Percentiles rank a stretch among this genome's conserved stretches.
Conservation (phyloP, 2,888 invertebrate genomes). For the Emmelina monodactyla region DNA sequence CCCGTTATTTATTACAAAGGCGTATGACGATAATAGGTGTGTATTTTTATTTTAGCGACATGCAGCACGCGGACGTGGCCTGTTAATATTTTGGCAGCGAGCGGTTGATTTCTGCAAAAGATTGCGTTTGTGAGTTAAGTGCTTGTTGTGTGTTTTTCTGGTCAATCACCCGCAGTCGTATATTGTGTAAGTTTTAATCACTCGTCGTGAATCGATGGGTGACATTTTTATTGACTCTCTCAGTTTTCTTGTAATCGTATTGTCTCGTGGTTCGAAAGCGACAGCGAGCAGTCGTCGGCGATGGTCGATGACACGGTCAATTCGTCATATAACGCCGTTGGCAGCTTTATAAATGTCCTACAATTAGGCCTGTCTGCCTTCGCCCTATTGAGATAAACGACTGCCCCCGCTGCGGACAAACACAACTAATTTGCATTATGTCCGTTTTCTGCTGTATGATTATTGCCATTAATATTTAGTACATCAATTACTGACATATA, state of each 20-base stretch:
- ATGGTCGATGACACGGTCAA: background rate
- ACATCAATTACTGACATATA: constrained; percentile 26
- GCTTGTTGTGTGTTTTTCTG: constrained; percentile 57
- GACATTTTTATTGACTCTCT: background rate
- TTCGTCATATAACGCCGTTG: constrained; percentile 2
- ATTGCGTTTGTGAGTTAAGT: constrained; percentile 55
- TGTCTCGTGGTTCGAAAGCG: background rate
- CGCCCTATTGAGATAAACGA: constrained; percentile 43
- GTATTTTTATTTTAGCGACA: constrained; percentile 35
- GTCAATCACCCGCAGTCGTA: constrained; percentile 40
- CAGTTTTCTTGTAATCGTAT: background rate
- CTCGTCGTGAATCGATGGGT: background rate
- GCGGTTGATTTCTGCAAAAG: constrained; percentile 51
- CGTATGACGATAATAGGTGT: constrained; percentile 41
- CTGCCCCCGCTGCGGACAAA: constrained; percentile 23
- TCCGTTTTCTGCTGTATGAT: constrained; percentile 30
- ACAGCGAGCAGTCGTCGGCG: constrained; percentile 1
- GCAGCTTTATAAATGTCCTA: constrained; percentile 22
- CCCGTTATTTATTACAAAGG: constrained; percentile 48
- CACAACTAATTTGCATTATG: constrained; percentile 43
- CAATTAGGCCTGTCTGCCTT: constrained; percentile 33
- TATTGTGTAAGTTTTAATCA: constrained; percentile 9
- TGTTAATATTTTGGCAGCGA: constrained; percentile 44
- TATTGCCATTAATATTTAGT: constrained; percentile 38
- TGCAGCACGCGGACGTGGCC: constrained; percentile 27